Evolutionary conservation across 2,888 invertebrate genomes (phyloP), one percentile per base, ranked within the genome.

Genomic region (Neuroscelio doddi): DNA sequence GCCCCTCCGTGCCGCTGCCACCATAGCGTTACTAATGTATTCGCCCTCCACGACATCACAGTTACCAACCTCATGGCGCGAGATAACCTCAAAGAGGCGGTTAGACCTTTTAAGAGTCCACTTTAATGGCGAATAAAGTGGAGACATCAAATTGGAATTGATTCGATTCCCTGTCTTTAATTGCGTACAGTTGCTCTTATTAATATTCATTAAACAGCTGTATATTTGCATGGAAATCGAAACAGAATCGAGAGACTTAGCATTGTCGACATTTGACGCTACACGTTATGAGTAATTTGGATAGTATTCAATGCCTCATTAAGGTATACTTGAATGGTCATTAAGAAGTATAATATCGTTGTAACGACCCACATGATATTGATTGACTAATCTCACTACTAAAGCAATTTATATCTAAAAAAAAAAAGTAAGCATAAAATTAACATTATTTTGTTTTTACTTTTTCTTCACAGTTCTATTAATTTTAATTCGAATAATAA

Each of bases 81-180:
- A 65, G 65, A 64, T 64, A 65, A 65, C 65, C 59, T 65, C 59
- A 65, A 61, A 65, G 56, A 65, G 65, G 65, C 65, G 65, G 65
- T 65, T 61, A 57, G 51, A 51, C 56, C 65, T 65, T 52, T 61
- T 65, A 56, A 61, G 65, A 65, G 65, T 61, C 61, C 49, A 46
- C 52, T 56, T 62, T 66, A 62, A 66, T 61, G 61, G 65, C 53
- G 29, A 66, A 57, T 66, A 62, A 61, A 66, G 66, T 58, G 57
- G 58, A 58, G 50, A 62, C 53, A 41, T 57, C 66, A 58, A 66
- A 62, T 57, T 66, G 51, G 62, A 66, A 66, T 53, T 55, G 66
- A 62, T 66, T 66, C 63, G 52, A 66, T 66, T 58, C 58, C 36
- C 55, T 50, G 58, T 66, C 66, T 62, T 66, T 62, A 66, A 66